These are phyloP conservation scores for Ephestia elutella DNA, from an alignment of 1,140 invertebrate species.

Conservation along the genomic window DNA sequence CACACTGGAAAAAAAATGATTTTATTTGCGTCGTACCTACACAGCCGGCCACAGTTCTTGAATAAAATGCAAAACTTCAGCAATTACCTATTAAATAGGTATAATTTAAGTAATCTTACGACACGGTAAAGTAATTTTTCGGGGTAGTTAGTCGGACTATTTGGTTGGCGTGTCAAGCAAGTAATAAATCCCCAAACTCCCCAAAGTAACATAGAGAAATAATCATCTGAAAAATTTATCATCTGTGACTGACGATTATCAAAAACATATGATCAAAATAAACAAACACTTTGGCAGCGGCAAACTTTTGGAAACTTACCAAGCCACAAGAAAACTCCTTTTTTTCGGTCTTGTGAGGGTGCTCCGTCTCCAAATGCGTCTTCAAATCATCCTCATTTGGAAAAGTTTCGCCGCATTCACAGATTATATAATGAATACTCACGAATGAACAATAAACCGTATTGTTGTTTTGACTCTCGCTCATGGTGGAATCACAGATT, in stretches of 20 bases:
- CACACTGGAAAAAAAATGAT: not conserved
- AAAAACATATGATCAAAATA: not conserved
- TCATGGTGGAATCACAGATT: constrained; percentile 26
- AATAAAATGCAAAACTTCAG: no score
- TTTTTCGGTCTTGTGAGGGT: constrained; percentile 21
- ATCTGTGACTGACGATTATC: no score
- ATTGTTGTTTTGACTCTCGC: constrained; percentile 17
- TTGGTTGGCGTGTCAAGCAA: no score
- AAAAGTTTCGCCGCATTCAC: constrained; percentile 62
- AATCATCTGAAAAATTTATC: not conserved
- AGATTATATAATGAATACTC: constrained; percentile 62
- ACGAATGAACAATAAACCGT: constrained; percentile 63
- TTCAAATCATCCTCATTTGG: constrained; percentile 47
- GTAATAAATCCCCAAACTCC: no score
- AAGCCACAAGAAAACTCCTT: constrained; percentile 7
- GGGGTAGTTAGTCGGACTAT: no score
- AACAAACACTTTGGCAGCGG: not conserved
- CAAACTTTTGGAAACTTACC: not conserved
- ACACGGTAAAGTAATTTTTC: no score
- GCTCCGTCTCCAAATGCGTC: constrained; percentile 46
- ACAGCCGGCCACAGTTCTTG: no score
- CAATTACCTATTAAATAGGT: no score
- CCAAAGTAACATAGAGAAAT: no score
- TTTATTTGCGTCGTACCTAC: not conserved
- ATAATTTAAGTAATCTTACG: no score